Conservation (phyloP, 2,113 vertebrate species). For the Harpagus bidentatus region DNA sequence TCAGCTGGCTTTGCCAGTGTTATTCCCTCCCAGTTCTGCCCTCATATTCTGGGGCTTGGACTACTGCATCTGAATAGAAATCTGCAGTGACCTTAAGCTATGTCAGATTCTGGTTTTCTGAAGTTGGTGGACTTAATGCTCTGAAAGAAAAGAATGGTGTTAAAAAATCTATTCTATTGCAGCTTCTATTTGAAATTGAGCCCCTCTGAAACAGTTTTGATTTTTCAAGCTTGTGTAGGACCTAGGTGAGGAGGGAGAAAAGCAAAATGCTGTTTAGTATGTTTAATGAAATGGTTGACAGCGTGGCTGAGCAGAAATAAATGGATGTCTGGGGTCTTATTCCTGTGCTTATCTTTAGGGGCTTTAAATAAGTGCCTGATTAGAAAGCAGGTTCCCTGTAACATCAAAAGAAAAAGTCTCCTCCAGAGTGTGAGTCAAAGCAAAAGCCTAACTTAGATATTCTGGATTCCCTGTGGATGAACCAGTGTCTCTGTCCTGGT, state of each 20-base stretch:
- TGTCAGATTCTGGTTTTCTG: not conserved
- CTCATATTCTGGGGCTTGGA: accelerated
- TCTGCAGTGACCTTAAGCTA: not conserved
- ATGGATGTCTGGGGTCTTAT: not conserved
- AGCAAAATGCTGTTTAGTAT: not conserved
- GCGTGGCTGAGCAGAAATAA: not conserved
- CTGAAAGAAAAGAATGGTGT: not conserved
- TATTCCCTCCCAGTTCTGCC: not conserved
- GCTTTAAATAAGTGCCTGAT: not conserved
- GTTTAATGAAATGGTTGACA: not conserved
- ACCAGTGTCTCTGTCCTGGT: not conserved
- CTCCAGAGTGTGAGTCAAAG: not conserved
- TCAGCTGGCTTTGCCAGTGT: not conserved
- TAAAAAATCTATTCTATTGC: not conserved
- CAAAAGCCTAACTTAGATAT: not conserved
- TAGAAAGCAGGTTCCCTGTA: not conserved
- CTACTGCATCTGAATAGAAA: not conserved
- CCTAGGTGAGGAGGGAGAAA: not conserved
- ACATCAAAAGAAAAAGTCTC: not conserved
- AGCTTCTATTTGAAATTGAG: not conserved
- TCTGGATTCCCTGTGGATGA: not conserved
- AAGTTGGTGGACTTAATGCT: not conserved
- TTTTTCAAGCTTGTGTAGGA: not conserved
- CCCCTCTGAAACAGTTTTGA: not conserved
- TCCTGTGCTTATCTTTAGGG: not conserved